A percentile compares a stretch with the other conserved stretches of the same genome.
These are phyloP conservation scores for Beroe forskalii DNA, from an alignment of 37 sponge, comb jelly and placozoan species.

Conservation along the genomic window DNA sequence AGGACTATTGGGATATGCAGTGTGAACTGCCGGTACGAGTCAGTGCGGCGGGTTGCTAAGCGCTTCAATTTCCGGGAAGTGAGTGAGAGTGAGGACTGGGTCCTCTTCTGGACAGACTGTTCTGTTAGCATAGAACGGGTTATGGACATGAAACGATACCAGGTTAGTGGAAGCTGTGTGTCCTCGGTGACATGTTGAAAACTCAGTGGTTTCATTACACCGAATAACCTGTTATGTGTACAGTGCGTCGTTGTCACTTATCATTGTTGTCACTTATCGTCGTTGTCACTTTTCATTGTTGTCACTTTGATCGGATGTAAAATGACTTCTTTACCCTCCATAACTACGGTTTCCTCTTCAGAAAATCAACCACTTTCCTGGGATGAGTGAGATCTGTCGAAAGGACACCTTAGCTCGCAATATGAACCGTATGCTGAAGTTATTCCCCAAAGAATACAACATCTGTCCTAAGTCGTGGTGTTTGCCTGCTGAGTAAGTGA, in stretches of 20 bases:
- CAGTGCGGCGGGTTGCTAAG: conserved; percentile 83
- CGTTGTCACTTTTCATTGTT: too few relatives aligned
- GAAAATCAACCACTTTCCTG: conserved; percentile 99
- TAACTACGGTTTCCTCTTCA: too few relatives aligned
- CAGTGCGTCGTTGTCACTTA: too few relatives aligned
- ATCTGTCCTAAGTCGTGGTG: conserved; percentile 91
- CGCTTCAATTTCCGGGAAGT: conserved; percentile 84
- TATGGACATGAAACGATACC: conserved; percentile 87
- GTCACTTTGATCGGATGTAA: too few relatives aligned
- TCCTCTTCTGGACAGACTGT: conserved; percentile 89
- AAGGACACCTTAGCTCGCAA: conserved; percentile 94
- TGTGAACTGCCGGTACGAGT: not conserved
- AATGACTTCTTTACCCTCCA: too few relatives aligned
- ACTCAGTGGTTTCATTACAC: too few relatives aligned
- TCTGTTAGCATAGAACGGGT: conserved; percentile 83
- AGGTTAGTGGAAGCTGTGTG: conserved; percentile 69
- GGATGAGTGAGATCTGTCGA: conserved; percentile 97
- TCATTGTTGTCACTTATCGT: too few relatives aligned
- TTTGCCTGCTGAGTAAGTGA: conserved; percentile 95
- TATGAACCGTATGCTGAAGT: conserved; percentile 89
- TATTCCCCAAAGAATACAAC: conserved; percentile 96
- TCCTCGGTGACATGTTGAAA: too few relatives aligned
- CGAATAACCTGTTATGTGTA: too few relatives aligned
- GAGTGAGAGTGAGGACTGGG: conserved; percentile 82
- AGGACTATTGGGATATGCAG: conserved; percentile 61